phyloP scores from a whole-genome alignment of 92 coral and sea anemone genomes.

The Montipora capitata region DNA sequence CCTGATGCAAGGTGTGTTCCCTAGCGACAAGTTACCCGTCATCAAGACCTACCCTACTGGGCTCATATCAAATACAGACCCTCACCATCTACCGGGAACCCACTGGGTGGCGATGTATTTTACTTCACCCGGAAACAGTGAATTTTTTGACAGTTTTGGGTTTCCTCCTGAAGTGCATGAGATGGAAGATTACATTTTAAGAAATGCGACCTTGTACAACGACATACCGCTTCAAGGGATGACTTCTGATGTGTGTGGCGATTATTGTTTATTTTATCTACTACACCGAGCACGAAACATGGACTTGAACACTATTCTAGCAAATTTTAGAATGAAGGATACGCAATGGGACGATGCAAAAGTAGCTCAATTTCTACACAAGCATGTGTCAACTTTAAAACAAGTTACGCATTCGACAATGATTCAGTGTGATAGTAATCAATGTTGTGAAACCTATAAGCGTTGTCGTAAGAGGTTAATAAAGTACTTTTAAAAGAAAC shows the following conservation, averaged over 20 bases:
- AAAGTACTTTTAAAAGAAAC: background rate
- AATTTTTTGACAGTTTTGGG: slow-evolving; percentile 68
- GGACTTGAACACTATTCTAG: slow-evolving; percentile 24
- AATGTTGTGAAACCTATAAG: slow-evolving; percentile 3
- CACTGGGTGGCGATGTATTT: slow-evolving; percentile 66
- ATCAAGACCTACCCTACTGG: slow-evolving; percentile 25
- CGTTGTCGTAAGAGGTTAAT: slow-evolving; percentile 4
- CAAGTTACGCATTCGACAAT: too few relatives aligned
- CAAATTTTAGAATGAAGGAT: background rate
- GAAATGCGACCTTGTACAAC: background rate
- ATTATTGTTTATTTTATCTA: slow-evolving; percentile 44
- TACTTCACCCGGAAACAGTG: slow-evolving; percentile 1
- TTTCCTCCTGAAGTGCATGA: slow-evolving; percentile 29
- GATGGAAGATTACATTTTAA: background rate
- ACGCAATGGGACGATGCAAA: slow-evolving; percentile 40
- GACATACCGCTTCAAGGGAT: slow-evolving; percentile 40
- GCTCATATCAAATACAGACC: slow-evolving; percentile 56
- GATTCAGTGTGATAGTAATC: too few relatives aligned
- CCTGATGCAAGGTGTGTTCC: slow-evolving; percentile 37
- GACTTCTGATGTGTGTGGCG: slow-evolving; percentile 43
- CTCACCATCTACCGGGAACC: slow-evolving; percentile 36
- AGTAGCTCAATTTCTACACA: slow-evolving; percentile 34
- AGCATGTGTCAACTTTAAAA: background rate
- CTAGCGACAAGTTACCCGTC: slow-evolving; percentile 28
- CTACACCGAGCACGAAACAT: slow-evolving; percentile 30